These are phyloP conservation scores for Seriola quinqueradiata DNA, from an alignment of 2,113 vertebrate species.

Conservation along the genomic window DNA sequence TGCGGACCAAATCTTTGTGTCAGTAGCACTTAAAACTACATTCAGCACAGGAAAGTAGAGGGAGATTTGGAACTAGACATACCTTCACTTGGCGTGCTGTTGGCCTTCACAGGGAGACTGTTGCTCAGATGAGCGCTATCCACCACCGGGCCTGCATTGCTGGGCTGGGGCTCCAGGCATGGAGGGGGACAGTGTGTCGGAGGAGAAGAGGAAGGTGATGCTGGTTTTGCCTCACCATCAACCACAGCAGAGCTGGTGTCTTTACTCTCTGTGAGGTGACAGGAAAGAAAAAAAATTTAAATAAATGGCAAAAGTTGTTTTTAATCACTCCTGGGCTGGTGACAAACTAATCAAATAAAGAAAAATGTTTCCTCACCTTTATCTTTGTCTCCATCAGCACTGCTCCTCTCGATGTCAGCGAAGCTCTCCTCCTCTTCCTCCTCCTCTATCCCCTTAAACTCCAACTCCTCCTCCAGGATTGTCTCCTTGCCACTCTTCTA, in stretches of 20 bases:
- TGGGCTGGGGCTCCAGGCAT: conserved; percentile 72
- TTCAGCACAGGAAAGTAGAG: not conserved
- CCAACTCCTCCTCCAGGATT: conserved; percentile 90
- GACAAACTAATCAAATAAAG: not conserved
- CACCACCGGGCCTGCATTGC: conserved; percentile 64
- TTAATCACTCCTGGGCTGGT: not conserved
- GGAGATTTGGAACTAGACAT: not conserved
- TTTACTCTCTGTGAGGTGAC: conserved; percentile 68
- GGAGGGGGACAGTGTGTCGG: conserved; percentile 58
- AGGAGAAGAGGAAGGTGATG: conserved; percentile 75
- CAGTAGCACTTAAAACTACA: not conserved
- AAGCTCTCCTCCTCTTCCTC: conserved; percentile 86
- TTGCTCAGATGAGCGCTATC: conserved; percentile 80
- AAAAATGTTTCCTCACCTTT: conserved; percentile 63
- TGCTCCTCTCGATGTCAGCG: conserved; percentile 55
- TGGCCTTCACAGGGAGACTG: conserved; percentile 76
- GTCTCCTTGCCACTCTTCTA: conserved; percentile 91
- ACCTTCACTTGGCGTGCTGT: conserved; percentile 80
- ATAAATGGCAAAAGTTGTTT: not conserved
- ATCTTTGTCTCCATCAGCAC: conserved; percentile 76
- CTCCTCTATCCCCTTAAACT: conserved; percentile 91
- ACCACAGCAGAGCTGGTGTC: conserved; percentile 52
- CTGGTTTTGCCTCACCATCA: conserved; percentile 77
- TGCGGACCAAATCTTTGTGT: not conserved
- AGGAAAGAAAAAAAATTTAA: not conserved